These are phyloP conservation scores for Drosophila ohnishii DNA, from an alignment of 1,140 invertebrate species.

Conservation along the genomic window DNA sequence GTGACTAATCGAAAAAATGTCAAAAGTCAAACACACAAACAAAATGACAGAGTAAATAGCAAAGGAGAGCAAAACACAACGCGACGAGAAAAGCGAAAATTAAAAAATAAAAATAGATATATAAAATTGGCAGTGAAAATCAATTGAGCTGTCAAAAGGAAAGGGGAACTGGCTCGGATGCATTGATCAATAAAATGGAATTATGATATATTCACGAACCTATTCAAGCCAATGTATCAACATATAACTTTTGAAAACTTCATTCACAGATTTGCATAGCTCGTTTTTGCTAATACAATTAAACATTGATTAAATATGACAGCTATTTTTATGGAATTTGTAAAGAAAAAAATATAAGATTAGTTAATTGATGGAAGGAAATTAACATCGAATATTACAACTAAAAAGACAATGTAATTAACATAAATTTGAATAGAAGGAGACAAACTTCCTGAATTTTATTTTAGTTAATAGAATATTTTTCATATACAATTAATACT, in stretches of 20 bases:
- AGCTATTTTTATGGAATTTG: not conserved
- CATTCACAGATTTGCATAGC: not conserved
- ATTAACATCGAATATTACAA: not conserved
- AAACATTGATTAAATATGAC: not conserved
- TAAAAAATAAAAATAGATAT: conserved; percentile 11
- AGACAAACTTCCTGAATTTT: too few relatives aligned
- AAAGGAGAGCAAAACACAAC: conserved; percentile 25
- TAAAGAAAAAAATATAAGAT: not conserved
- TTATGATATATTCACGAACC: conserved; percentile 26
- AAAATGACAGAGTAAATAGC: conserved; percentile 66
- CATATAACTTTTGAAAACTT: not conserved
- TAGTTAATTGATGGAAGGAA: not conserved
- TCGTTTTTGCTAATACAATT: not conserved
- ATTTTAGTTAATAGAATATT: too few relatives aligned
- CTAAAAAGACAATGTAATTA: too few relatives aligned
- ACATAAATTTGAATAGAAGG: not conserved
- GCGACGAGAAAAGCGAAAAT: conserved; percentile 36
- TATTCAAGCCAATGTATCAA: conserved; percentile 1
- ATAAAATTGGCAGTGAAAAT: conserved; percentile 34
- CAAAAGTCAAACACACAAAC: conserved; percentile 71
- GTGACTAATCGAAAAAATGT: conserved; percentile 60
- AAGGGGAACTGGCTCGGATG: conserved; percentile 8
- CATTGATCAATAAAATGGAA: conserved; percentile 39
- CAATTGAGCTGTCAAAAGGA: conserved; percentile 24
- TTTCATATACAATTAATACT: too few relatives aligned